A percentile compares a stretch with the other conserved stretches of the same genome.
These are phyloP conservation scores for Oxystoma pomonae DNA, from an alignment of 2,888 invertebrate species.

Conservation along the genomic window DNA sequence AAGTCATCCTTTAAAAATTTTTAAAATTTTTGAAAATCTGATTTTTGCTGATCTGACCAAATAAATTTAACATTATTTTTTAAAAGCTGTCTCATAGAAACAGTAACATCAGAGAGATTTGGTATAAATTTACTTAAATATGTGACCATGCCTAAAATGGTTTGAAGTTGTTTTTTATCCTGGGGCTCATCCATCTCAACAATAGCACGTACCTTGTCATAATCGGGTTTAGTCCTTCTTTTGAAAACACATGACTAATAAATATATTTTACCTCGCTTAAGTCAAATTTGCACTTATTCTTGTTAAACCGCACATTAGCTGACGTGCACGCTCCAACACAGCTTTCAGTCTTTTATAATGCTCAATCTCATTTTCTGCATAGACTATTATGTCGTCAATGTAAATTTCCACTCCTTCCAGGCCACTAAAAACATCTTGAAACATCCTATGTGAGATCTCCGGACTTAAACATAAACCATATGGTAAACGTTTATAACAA, in stretches of 20 bases:
- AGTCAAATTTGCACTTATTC: slow-evolving; percentile 27
- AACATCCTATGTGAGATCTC: slow-evolving; percentile 3
- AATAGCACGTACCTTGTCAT: slow-evolving; percentile 25
- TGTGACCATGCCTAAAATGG: slow-evolving; percentile 33
- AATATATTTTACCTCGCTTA: slow-evolving; percentile 27
- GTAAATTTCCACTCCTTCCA: slow-evolving; percentile 22
- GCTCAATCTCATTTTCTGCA: slow-evolving; percentile 18
- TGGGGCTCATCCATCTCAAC: slow-evolving; percentile 24
- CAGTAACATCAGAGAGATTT: slow-evolving; percentile 21
- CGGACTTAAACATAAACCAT: slow-evolving; percentile 1
- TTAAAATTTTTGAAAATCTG: slow-evolving; percentile 7
- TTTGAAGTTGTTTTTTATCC: slow-evolving; percentile 29
- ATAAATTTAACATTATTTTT: slow-evolving; percentile 13
- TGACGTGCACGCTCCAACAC: slow-evolving; percentile 24
- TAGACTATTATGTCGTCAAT: slow-evolving; percentile 26
- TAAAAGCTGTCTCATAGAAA: slow-evolving; percentile 17
- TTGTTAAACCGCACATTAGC: slow-evolving; percentile 26
- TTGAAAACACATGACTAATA: slow-evolving; percentile 26
- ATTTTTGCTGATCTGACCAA: slow-evolving; percentile 7
- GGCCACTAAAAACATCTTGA: slow-evolving; percentile 9
- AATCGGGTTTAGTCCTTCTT: slow-evolving; percentile 24
- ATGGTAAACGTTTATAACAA: slow-evolving; percentile 2
- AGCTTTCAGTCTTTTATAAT: slow-evolving; percentile 21
- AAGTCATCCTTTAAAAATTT: background rate
- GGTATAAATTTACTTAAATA: slow-evolving; percentile 28